Conservation (phyloP, 1,140 invertebrate species). For the Euglossa dilemma region DNA sequence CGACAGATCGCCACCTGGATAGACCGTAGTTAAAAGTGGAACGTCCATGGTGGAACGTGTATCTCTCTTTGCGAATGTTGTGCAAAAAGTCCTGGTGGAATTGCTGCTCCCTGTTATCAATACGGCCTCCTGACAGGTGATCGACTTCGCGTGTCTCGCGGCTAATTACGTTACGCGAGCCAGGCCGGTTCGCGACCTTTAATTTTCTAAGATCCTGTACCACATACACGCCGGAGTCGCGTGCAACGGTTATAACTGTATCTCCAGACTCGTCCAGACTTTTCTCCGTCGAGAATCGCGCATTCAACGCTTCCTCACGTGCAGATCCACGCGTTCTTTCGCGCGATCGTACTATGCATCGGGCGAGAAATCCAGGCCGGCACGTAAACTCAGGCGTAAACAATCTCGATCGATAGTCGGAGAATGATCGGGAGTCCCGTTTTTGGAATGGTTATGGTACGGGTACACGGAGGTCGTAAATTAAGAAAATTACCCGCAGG, state of each 20-base stretch:
- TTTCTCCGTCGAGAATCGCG: not conserved
- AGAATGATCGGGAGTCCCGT: not conserved
- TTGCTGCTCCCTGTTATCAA: conserved; percentile 30
- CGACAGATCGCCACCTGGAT: not conserved
- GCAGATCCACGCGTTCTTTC: not conserved
- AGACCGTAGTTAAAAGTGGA: conserved; percentile 15
- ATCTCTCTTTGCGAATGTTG: not conserved
- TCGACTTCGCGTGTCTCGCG: not conserved
- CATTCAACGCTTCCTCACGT: not conserved
- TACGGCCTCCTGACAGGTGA: not conserved
- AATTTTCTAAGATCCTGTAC: conserved; percentile 12
- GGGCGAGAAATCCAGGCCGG: not conserved
- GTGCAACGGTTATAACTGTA: conserved; percentile 45
- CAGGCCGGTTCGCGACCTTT: not conserved
- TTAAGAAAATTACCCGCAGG: too few species aligned
- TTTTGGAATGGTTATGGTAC: not conserved
- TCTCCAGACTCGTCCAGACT: not conserved
- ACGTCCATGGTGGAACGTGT: not conserved
- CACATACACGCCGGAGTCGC: not conserved
- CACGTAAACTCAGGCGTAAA: not conserved
- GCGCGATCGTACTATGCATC: not conserved
- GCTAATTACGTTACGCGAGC: conserved; percentile 32
- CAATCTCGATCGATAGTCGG: not conserved
- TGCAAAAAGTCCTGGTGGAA: conserved; percentile 1
- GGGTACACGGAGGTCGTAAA: too few species aligned